Base-by-base conservation (phyloP, 2,113 vertebrate species). In the Hippocampus barbouri region DNA sequence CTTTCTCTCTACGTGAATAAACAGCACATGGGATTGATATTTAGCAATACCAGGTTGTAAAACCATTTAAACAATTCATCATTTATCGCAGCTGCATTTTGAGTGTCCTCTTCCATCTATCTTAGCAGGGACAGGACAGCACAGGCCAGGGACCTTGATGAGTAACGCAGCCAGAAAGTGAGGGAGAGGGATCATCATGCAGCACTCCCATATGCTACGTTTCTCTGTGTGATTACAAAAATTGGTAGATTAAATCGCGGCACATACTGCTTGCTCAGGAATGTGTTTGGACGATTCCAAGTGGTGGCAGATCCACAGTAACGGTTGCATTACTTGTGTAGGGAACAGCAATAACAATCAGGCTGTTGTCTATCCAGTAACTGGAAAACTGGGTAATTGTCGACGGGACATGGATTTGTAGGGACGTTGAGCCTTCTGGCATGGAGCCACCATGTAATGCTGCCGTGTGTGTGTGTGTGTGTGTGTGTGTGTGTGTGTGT, bases 51-150 rank as follows among this genome's bases (percentile, higher is more conserved):
- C 71, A 81, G 85, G 79, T 86, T 87, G 81, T 76, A 54, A 73
- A 88, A 89, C 83, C 73, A 11, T 82, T 87, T 82, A 85, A 66
- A 57, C 73, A 71, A 76, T 79, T 85, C 86, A 84, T 79, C 71
- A 82, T 91, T 85, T 86, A 85, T 90, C 82, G 88, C 83, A 77
- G 80, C 80, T 87, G 82, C 78, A 82, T 87, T 89, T 86, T 85
- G 82, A 85, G 85, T 79, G 74, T 86, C 87, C 79, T 77, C 80
- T 83, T 78, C 81, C 81, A 83, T 89, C 79, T 79, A 47, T 84
- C 74, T 85, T 81, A 80, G 82, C 77, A 70, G 51, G 80, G 83
- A 85, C 76, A 78, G 70, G 79, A 78, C 75, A 75, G 80, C 82
- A 84, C 76, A 78, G 70, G 79, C 79, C 75, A 75, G 27, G 71